These are phyloP conservation scores for Clamator glandarius DNA, from an alignment of 2,797 vertebrate species.

Conservation along the genomic window DNA sequence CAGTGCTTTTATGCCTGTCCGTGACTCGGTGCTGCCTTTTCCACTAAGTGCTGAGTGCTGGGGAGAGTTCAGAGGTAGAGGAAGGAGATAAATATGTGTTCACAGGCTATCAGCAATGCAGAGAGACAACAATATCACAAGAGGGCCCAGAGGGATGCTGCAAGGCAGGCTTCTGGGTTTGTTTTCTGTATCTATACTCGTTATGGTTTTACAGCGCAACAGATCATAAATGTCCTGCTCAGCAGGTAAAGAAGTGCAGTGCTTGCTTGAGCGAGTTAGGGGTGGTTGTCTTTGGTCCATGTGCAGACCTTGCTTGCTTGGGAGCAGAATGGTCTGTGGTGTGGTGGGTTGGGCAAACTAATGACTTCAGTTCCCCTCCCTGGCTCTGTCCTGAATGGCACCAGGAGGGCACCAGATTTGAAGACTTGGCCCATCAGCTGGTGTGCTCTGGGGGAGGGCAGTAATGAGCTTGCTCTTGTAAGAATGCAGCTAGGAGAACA, in stretches of 20 bases:
- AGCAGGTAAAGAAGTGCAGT: not conserved
- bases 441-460: not conserved
- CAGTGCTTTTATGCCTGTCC: not conserved
- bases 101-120: not conserved
- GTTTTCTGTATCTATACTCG: not conserved
- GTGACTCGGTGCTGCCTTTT: not conserved
- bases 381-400: too few species aligned
- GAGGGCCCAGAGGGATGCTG: not conserved
- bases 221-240: not conserved
- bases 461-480: rapidly evolving
- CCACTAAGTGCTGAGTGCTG: not conserved
- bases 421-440: not conserved
- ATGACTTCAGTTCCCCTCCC: too few species aligned
- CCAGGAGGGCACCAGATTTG: too few species aligned
- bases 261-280: not conserved
- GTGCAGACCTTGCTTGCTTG: not conserved
- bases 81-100: not conserved
- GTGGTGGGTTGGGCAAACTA: not conserved
- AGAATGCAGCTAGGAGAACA: not conserved
- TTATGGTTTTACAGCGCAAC: not conserved
- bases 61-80: not conserved
- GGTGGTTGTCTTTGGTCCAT: not conserved
- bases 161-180: rapidly evolving
- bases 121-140: not conserved
- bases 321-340: not conserved